Conservation (phyloP, 2,888 invertebrate genomes). For the Cylloceria caligata region DNA sequence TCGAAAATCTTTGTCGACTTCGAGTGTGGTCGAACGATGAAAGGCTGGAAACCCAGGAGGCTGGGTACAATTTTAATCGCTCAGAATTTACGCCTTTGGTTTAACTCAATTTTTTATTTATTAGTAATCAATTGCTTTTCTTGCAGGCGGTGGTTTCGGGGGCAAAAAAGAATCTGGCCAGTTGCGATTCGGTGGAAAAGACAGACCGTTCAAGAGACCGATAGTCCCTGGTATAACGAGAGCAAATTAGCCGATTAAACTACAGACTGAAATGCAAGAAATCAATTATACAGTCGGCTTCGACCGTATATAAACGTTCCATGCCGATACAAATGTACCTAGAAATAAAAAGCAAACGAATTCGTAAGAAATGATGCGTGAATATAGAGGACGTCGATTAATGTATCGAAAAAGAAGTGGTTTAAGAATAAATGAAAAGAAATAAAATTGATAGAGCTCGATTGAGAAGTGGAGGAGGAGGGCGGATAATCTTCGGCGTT, state of each 20-base stretch:
- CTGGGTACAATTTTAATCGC: conserved; percentile 85
- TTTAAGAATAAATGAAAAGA: not conserved
- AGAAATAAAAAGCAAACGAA: not conserved
- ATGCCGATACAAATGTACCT: conserved; percentile 1
- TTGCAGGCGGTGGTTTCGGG: conserved; percentile 92
- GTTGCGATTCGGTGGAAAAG: conserved; percentile 93
- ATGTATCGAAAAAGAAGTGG: conserved; percentile 6
- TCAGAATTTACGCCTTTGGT: not conserved
- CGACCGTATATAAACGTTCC: conserved; percentile 1
- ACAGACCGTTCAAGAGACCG: conserved; percentile 91
- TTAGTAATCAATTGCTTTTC: too few relatives aligned
- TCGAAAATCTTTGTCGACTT: conserved; percentile 91
- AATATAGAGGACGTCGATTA: not conserved
- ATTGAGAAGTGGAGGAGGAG: conserved; percentile 3
- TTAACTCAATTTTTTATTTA: not conserved
- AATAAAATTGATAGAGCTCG: too few relatives aligned
- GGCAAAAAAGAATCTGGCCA: conserved; percentile 95
- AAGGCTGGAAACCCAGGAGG: conserved; percentile 94
- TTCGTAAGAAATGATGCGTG: not conserved
- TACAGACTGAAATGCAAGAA: not conserved
- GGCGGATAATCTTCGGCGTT: conserved; percentile 53
- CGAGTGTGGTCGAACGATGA: conserved; percentile 90
- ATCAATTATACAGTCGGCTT: not conserved
- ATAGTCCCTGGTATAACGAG: conserved; percentile 80
- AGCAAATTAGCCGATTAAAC: conserved; percentile 38